Evolutionary conservation across 2,113 vertebrate genomes (phyloP).

Genomic region (Podarcis cretensis): DNA sequence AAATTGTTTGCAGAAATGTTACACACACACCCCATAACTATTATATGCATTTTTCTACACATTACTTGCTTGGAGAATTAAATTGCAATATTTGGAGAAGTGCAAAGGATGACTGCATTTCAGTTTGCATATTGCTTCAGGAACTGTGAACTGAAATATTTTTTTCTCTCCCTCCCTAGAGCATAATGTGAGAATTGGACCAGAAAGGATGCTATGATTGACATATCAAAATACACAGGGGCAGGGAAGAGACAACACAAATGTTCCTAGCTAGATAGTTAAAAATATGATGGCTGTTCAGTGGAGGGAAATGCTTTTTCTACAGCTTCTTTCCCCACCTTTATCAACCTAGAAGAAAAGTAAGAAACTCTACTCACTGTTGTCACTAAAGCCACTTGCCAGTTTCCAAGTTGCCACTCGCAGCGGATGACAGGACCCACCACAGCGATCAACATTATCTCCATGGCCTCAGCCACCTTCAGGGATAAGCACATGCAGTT

Average conservation of each 20-base stretch:
- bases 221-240: not conserved
- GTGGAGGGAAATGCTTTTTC: not conserved
- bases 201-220: not conserved
- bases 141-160: too few relatives aligned
- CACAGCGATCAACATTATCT: constrained; percentile 95
- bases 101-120: too few relatives aligned
- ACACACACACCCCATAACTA: too few relatives aligned
- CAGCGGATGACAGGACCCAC: constrained; percentile 90
- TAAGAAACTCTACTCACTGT: constrained; percentile 80
- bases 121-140: too few relatives aligned
- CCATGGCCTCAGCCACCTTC: constrained; percentile 94
- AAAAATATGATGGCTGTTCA: not conserved
- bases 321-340: not conserved
- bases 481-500: not conserved
- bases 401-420: constrained; percentile 92
- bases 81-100: too few relatives aligned
- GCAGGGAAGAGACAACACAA: not conserved
- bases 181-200: not conserved
- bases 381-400: constrained; percentile 95
- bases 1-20: too few relatives aligned
- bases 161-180: not conserved
- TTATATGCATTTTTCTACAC: too few relatives aligned
- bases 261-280: not conserved
- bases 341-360: not conserved
- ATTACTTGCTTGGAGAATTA: too few relatives aligned